Evolutionary conservation across 30 jellyfish, hydroid and myxozoan genomes (phyloP), one percentile per base, ranked within the genome.

Genomic region (Nemopilema nomurai): DNA sequence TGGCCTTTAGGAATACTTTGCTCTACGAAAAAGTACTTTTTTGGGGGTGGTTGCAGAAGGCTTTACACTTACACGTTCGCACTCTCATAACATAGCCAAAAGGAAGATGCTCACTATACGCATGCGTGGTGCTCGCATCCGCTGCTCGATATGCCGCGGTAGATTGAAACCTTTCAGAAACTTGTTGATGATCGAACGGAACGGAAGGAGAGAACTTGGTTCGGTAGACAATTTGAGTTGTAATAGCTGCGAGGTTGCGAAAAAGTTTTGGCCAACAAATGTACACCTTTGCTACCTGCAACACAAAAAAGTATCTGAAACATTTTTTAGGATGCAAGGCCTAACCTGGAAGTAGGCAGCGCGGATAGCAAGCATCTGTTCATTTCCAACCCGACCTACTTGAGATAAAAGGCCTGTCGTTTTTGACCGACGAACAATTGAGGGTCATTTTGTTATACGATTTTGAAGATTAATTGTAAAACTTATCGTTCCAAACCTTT

Each of bases 351-450:
- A 24, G 89, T 63, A 79, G 24, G 81, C 19, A 64, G 51, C 41
- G 66, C 71, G 69, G 80, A 53, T 63, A 25, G 51, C 49, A 24
- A 71, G 84, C 91, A 83, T 83, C 91, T 83, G 91, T 71, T 83
- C 80, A 70, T 83, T 83, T 83, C 86, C 80, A 74, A 63, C 83
- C 24, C 84, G 28, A 49, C 77, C 73, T 65, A 27, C 70, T 67
- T 78, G 20, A 24, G 62, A 64, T 52, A 33, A 79, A 68, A 67
- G 74, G 82, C 81, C 87, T 27, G 87, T 49, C 76, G 76, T 77
- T 77, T 77, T 49, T 67, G 49, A 41, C 13, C 57, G 13, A 71
- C 49, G 49, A 3, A 26, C 27, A 16, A 28, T 41, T 26, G 21
- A 71, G 63, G 81, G 52, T 71, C 49, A 26, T 30, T 71, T 27